Evolutionary conservation across 1,140 invertebrate species (phyloP), one percentile per base, ranked within the genome.

Genomic region (Lepidurus couesii): DNA sequence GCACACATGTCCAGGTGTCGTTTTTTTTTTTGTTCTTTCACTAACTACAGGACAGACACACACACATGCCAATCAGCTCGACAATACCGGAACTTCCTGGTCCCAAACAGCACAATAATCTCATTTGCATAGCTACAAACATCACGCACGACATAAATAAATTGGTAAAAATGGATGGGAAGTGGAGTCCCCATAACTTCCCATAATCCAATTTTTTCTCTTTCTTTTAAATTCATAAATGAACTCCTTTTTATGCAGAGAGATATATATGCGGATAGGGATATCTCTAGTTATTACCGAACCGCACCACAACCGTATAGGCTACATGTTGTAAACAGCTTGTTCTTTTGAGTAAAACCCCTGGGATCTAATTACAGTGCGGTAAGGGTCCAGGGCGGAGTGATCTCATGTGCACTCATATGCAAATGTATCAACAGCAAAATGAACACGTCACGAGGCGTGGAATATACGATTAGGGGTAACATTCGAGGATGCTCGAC

Each of bases 21-120:
- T 65, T 65, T 65, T 65, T 65, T 65, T 65, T 65, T 65, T n/a
- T 65, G 21, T 65, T 65, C 53, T 65, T 65, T 65, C 53, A 65
- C 53, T 65, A 65, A 9, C 53, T n/a, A 65, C n/a, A 13, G 53
- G 53, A 65, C 53, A 65, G 16, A 65, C 53, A 65, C 21, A 21
- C 53, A 65, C 53, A 65, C 53, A 65, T 65, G 53, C 53, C 53
- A 65, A 65, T 65, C 53, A 65, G 53, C 53, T n/a, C 53, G 53
- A 65, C 53, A 65, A 65, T 65, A 7, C 53, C 9, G 53, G 21
- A 7, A 65, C 53, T 65, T 65, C 53, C 53, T 65, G 53, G 53
- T 65, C 16, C 53, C 53, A 21, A 21, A 65, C 53, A 65, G 21
- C 21, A 65, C n/a, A 11, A 65, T 65, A 65, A 65, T 65, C 53